Evolutionary conservation across 1,140 invertebrate genomes (phyloP).

Genomic region (Bombus difficillimus): DNA sequence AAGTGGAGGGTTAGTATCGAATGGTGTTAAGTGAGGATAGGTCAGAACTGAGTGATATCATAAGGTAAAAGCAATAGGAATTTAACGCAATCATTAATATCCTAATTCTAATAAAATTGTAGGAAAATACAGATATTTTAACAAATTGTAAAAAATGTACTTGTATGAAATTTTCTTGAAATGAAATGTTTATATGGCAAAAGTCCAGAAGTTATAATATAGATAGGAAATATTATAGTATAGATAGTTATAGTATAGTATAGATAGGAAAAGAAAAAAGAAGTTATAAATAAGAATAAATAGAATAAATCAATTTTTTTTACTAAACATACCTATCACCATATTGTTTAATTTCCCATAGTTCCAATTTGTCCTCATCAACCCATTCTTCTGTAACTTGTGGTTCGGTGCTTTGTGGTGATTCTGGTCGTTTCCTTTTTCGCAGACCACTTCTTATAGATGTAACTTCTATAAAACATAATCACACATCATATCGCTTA

Average conservation of each 20-base stretch:
- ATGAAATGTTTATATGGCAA: neutral
- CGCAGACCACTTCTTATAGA: conserved; percentile 95
- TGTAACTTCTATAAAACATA: conserved; percentile 89
- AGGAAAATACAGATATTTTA: neutral
- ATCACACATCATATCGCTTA: conserved; percentile 9
- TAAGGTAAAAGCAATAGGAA: conserved; percentile 31
- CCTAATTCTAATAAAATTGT: neutral
- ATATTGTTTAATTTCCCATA: conserved; percentile 98
- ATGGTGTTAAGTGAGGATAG: conserved; percentile 75
- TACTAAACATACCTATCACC: conserved; percentile 89
- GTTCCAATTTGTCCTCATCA: conserved; percentile 96
- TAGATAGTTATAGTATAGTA: too few relatives aligned
- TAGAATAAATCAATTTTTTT: neutral
- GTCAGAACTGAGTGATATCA: conserved; percentile 38
- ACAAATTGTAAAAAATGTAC: neutral
- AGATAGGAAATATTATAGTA: too few relatives aligned
- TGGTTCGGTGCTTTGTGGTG: conserved; percentile 94
- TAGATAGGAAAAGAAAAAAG: neutral
- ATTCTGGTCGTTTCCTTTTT: conserved; percentile 95
- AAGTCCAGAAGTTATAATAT: neutral
- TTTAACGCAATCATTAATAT: neutral
- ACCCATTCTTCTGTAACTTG: conserved; percentile 97
- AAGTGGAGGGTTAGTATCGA: conserved; percentile 78
- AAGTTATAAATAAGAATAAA: neutral
- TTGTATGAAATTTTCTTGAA: neutral